phyloP scores from a whole-genome alignment of 2,113 vertebrate genomes.

The Ceyx cyanopectus region DNA sequence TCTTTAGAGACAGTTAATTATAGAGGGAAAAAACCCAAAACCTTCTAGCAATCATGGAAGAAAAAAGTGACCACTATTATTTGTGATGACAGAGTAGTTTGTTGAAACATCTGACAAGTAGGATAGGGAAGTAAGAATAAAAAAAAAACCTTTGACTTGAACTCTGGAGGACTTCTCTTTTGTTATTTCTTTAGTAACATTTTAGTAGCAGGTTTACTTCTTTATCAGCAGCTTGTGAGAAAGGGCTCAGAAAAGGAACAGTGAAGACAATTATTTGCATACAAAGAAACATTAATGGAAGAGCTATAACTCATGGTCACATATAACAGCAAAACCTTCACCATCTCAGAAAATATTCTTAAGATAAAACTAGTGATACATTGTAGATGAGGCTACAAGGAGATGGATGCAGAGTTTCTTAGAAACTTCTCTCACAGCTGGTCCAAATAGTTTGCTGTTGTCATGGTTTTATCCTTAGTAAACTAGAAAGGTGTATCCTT shows the following conservation, averaged over 20 bases:
- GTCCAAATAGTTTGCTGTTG: background rate
- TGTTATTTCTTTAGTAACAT: background rate
- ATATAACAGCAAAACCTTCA: background rate
- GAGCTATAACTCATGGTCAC: background rate
- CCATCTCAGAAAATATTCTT: background rate
- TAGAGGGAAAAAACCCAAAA: background rate
- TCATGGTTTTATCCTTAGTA: background rate
- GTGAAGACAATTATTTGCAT: background rate
- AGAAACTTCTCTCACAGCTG: background rate
- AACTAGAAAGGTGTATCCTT: background rate
- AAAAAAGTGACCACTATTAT: background rate
- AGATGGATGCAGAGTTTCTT: background rate
- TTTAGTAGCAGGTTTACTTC: background rate
- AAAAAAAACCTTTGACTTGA: background rate
- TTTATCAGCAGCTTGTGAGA: background rate
- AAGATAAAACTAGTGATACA: background rate
- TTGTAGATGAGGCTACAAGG: background rate
- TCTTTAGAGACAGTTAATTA: background rate
- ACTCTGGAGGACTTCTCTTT: background rate
- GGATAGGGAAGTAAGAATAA: background rate
- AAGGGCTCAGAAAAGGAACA: background rate
- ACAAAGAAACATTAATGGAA: background rate
- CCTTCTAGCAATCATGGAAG: background rate
- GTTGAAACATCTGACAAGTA: background rate
- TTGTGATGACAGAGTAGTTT: background rate